Evolutionary conservation across 2,113 vertebrate species (phyloP), one percentile per base, ranked within the genome.

Genomic region (Lasiurus borealis): DNA sequence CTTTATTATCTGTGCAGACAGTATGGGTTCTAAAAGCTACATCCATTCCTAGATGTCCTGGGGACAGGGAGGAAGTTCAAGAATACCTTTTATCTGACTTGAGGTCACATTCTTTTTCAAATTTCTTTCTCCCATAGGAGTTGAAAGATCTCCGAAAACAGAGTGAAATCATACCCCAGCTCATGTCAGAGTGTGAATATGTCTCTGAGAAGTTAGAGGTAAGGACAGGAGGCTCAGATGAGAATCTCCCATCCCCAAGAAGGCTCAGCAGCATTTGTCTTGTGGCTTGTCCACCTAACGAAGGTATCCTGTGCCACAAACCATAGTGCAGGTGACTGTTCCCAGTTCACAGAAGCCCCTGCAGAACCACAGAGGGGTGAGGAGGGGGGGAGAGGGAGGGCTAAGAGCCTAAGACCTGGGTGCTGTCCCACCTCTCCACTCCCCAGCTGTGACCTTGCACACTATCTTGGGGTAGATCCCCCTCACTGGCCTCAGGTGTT

Each of bases 81-180:
- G 50, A 36, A 19, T 21, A 14, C 11, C 0, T 57, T 31, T 25
- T n/a, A 2, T 59, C 66, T 81, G 77, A 77, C 48, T 50, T 27
- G 69, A 52, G 76, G 21, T 87, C 16, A 46, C 44, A 0, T 82
- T 29, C 62, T 68, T 71, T 81, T 91, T 16, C 48, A 62, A 71
- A 68, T 46, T 75, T 82, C 21, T 48, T 15, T 62, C 59, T 91
- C 95, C 91, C 62, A 11, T 73, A 99, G 99, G 99, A 99, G 97
- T 96, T 99, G 98, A 99, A 99, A 97, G 99, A 99, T 93, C 98
- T 99, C 93, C 99, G 99, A 96, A 99, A 99, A 97, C 99, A 99
- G 95, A 99, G 99, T 46, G 99, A 99, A 98, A 98, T 99, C 96
- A 99, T 99, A 98, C 99, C 99, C 71, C 99, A 99, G 97, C 99